phyloP scores from a whole-genome alignment of 2,113 vertebrate species.

The Spheniscus mendiculus region DNA sequence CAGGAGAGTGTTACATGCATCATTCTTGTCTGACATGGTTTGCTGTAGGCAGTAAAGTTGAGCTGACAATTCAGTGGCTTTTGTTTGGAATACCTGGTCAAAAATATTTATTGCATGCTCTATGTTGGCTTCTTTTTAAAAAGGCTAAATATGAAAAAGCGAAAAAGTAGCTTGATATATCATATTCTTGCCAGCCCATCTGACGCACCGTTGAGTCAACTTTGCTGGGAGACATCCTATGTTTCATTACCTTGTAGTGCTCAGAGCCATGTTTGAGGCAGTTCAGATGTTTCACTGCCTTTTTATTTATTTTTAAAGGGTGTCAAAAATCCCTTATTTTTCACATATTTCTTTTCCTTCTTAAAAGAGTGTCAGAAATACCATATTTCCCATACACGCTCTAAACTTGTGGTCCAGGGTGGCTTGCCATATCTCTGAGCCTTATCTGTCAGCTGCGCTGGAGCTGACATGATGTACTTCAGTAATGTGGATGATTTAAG shows the following conservation, averaged over 20 bases:
- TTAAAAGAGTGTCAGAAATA: conserved; percentile 40
- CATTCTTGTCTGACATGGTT: neutral
- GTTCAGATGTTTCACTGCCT: neutral
- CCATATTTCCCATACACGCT: neutral
- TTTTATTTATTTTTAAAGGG: conserved; percentile 47
- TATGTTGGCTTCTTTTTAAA: neutral
- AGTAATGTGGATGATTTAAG: neutral
- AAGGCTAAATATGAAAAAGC: neutral
- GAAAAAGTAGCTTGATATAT: neutral
- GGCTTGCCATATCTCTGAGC: conserved; percentile 21
- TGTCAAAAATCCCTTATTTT: conserved; percentile 34
- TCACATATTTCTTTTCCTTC: neutral
- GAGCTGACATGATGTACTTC: conserved; percentile 6
- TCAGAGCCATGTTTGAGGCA: neutral
- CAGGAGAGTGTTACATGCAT: neutral
- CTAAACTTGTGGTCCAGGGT: conserved; percentile 9
- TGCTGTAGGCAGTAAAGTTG: neutral
- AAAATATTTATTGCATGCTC: neutral
- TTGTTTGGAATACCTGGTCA: neutral
- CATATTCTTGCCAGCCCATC: neutral
- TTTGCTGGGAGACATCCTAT: neutral
- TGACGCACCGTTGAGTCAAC: neutral
- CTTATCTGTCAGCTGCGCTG: conserved; percentile 13
- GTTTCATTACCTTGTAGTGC: neutral
- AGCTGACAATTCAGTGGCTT: neutral